Conservation (phyloP, 2,888 invertebrate genomes). For the Melieria picta region DNA sequence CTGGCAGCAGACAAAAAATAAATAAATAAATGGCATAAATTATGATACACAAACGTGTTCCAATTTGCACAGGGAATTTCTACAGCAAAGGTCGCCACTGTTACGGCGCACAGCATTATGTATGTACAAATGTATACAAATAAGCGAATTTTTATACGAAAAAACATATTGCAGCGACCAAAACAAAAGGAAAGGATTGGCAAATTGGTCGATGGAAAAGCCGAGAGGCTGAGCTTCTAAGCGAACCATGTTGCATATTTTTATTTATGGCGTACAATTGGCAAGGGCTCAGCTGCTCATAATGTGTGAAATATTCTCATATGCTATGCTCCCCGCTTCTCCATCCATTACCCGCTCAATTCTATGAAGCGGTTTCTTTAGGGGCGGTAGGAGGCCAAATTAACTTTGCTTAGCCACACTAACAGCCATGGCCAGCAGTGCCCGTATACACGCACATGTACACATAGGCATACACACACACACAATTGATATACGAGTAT, state of each 20-base stretch:
- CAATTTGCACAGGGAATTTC: background rate
- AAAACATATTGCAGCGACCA: background rate
- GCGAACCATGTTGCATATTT: constrained; percentile 38
- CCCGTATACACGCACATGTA: constrained; percentile 13
- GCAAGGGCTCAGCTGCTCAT: constrained; percentile 41
- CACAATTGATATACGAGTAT: background rate
- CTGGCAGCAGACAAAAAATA: background rate
- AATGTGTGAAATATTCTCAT: constrained; percentile 38
- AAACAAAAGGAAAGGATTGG: background rate
- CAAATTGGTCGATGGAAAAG: background rate
- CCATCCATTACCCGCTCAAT: background rate
- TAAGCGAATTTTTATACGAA: background rate
- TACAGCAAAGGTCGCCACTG: background rate
- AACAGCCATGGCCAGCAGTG: constrained; percentile 12
- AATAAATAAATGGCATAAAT: constrained; percentile 6
- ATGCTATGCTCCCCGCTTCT: background rate
- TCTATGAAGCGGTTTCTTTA: background rate
- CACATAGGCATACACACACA: constrained; percentile 21
- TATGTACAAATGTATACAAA: background rate
- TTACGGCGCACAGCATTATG: background rate
- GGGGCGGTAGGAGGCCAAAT: constrained; percentile 15
- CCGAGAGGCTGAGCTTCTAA: background rate
- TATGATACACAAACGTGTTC: background rate
- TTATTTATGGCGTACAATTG: constrained; percentile 58
- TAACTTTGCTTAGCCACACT: constrained; percentile 5